A percentile compares a stretch with the other conserved stretches of the same genome.
phyloP scores from a whole-genome alignment of 2,113 vertebrate genomes.

The Gymnobelideus leadbeateri region DNA sequence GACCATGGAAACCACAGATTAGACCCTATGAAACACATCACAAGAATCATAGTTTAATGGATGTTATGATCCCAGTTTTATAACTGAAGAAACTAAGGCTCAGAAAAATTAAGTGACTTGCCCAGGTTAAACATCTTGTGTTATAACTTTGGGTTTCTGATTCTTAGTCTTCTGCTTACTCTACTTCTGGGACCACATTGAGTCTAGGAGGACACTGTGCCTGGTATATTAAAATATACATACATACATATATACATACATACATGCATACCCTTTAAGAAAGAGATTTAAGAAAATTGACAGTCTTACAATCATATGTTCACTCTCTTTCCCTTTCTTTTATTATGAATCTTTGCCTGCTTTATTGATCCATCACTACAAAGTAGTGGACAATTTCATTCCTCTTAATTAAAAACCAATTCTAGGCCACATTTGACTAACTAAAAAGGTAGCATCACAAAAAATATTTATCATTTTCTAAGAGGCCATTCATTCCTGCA shows the following conservation, averaged over 20 bases:
- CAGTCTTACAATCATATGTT: constrained; percentile 20
- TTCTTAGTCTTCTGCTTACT: neutral
- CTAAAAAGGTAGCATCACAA: constrained; percentile 51
- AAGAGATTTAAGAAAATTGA: constrained; percentile 34
- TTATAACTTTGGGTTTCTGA: neutral
- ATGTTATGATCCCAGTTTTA: neutral
- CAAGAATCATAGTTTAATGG: neutral
- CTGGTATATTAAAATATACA: neutral
- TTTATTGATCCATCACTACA: constrained; percentile 47
- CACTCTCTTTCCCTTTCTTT: neutral
- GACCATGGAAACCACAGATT: neutral
- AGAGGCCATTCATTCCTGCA: constrained; percentile 46
- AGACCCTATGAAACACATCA: neutral
- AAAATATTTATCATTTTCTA: constrained; percentile 48
- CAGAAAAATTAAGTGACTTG: neutral
- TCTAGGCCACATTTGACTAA: neutral
- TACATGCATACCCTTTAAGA: neutral
- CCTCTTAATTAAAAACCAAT: constrained; percentile 31
- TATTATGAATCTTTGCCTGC: constrained; percentile 17
- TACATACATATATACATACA: no score
- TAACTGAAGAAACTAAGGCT: neutral
- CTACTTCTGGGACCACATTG: neutral
- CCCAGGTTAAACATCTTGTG: neutral
- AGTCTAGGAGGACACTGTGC: neutral
- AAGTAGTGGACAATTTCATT: constrained; percentile 64